Evolutionary conservation across 2,797 vertebrate genomes (phyloP).

Genomic region (Salarias fasciatus): DNA sequence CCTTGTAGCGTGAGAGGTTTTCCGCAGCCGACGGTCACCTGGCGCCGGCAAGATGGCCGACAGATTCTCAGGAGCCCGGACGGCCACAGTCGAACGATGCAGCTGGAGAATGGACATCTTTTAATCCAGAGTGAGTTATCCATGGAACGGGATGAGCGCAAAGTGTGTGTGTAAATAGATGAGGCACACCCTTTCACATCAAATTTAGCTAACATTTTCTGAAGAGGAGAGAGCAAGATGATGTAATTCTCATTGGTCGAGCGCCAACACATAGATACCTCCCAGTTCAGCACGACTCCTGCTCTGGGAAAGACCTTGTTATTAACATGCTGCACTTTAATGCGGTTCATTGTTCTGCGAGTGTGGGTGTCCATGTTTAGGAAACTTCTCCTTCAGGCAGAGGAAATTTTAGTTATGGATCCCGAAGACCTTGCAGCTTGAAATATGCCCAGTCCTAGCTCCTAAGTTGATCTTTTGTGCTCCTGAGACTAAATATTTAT

Average conservation of each 20-base stretch:
- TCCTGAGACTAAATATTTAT: constrained; percentile 63
- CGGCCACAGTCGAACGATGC: constrained; percentile 52
- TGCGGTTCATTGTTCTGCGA: constrained; percentile 7
- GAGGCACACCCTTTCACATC: constrained; percentile 41
- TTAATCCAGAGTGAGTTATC: constrained; percentile 88
- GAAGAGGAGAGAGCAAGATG: constrained; percentile 22
- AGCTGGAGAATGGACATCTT: constrained; percentile 80
- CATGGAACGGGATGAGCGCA: constrained; percentile 28
- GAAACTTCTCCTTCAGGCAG: constrained; percentile 5
- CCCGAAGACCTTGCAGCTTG: constrained; percentile 19
- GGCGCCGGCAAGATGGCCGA: constrained; percentile 84
- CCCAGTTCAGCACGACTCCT: background rate
- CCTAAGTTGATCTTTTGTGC: constrained; percentile 39
- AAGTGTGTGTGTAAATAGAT: constrained; percentile 50
- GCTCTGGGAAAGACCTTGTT: constrained; percentile 1
- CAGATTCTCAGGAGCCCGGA: constrained; percentile 52
- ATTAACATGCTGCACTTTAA: background rate
- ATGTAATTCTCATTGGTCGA: constrained; percentile 10
- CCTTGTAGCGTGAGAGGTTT: constrained; percentile 82
- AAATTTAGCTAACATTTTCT: constrained; percentile 52
- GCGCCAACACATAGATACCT: constrained; percentile 9
- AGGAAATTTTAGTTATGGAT: constrained; percentile 27
- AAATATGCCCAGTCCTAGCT: constrained; percentile 37
- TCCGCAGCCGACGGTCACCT: constrained; percentile 82
- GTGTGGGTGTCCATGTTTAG: constrained; percentile 2